Evolutionary conservation across 92 coral and sea anemone species (phyloP).

Genomic region (Paragorgia papillata): DNA sequence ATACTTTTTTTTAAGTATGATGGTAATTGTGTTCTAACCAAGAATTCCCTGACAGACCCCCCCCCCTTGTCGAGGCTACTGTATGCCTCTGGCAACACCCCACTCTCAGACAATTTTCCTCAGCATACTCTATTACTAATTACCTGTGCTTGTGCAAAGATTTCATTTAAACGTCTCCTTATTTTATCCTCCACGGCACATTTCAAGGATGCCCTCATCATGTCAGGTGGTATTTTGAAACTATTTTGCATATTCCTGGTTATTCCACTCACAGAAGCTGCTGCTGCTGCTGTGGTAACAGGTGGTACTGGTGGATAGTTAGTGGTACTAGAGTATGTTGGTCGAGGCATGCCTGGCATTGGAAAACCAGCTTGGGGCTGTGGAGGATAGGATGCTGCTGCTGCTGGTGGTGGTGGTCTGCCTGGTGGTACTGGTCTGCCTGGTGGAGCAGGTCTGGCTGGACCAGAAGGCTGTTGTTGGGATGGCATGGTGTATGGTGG

Average conservation of each 20-base stretch:
- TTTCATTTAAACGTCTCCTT: slow-evolving; percentile 73
- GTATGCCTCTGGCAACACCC: no score
- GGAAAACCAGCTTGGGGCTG: slow-evolving; percentile 34
- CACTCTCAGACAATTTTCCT: no score
- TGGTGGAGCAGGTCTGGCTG: slow-evolving; percentile 5
- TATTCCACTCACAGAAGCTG: slow-evolving; percentile 17
- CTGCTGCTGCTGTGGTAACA: slow-evolving; percentile 43
- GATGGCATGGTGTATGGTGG: slow-evolving; percentile 50
- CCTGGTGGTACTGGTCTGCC: slow-evolving; percentile 40
- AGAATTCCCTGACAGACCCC: no score
- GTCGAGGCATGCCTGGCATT: slow-evolving; percentile 18
- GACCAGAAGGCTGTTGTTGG: slow-evolving; percentile 21
- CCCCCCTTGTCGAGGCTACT: no score
- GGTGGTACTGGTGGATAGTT: slow-evolving; percentile 66
- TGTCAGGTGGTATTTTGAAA: slow-evolving; percentile 67
- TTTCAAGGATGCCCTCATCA: slow-evolving; percentile 72
- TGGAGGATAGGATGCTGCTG: slow-evolving; percentile 40
- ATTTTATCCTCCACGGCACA: slow-evolving; percentile 88
- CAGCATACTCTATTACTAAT: no score
- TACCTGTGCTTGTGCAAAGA: slow-evolving; percentile 94
- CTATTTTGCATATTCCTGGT: slow-evolving; percentile 48
- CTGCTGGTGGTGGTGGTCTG: slow-evolving; percentile 35
- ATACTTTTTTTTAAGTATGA: no score
- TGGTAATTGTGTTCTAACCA: no score
- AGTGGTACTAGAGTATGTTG: slow-evolving; percentile 27